These are phyloP conservation scores for Disparrhopalites patrizii DNA, from an alignment of 2,888 invertebrate genomes.

Conservation along the genomic window DNA sequence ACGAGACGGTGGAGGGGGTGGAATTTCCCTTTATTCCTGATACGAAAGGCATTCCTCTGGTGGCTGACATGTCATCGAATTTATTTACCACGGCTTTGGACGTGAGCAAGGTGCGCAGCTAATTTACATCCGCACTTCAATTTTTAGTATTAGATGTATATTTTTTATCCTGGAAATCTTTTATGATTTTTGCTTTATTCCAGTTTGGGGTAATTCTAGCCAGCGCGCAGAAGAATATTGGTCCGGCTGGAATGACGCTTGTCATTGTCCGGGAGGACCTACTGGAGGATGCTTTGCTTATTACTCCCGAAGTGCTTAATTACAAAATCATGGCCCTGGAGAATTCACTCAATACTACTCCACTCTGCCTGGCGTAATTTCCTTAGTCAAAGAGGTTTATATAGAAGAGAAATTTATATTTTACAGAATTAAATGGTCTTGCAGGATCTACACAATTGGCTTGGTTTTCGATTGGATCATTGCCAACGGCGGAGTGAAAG, in stretches of 20 bases:
- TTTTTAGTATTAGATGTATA: too few relatives aligned
- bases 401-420: too few relatives aligned
- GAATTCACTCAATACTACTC: slow-evolving; percentile 92
- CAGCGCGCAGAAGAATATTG: slow-evolving; percentile 97
- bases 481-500: slow-evolving; percentile 74
- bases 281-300: slow-evolving; percentile 68
- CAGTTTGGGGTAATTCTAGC: slow-evolving; percentile 91
- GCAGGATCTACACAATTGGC: slow-evolving; percentile 90
- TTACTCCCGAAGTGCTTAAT: slow-evolving; percentile 80
- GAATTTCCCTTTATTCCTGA: slow-evolving; percentile 79
- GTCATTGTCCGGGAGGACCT: slow-evolving; percentile 91
- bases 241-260: slow-evolving; percentile 87
- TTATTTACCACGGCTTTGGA: slow-evolving; percentile 85
- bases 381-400: too few relatives aligned
- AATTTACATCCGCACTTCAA: too few relatives aligned
- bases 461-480: slow-evolving; percentile 90
- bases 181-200: slow-evolving; percentile 48
- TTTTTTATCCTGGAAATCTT: too few relatives aligned
- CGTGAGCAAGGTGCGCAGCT: slow-evolving; percentile 68
- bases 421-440: too few relatives aligned
- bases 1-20: slow-evolving; percentile 96
- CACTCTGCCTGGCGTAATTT: slow-evolving; percentile 84
- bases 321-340: slow-evolving; percentile 76
- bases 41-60: slow-evolving; percentile 77
- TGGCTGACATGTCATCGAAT: slow-evolving; percentile 97